Evolutionary conservation across 2,113 vertebrate genomes (phyloP).

Genomic region (Syngnathus typhle): DNA sequence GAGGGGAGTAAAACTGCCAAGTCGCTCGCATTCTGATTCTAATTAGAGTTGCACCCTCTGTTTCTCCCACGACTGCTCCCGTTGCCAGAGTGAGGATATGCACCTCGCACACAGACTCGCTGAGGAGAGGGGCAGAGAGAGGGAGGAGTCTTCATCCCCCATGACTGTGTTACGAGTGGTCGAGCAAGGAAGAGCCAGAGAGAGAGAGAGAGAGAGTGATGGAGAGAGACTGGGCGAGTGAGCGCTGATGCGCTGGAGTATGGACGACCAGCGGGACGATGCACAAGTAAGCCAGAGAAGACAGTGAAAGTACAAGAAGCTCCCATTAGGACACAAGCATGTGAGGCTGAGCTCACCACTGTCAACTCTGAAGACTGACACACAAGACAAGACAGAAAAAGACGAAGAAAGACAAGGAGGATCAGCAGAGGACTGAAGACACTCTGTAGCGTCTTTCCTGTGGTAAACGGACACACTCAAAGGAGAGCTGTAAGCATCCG

Average conservation of each 20-base stretch:
- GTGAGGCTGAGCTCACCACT: constrained; percentile 39
- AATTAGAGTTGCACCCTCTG: constrained; percentile 52
- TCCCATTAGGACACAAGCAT: constrained; percentile 28
- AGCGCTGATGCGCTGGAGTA: constrained; percentile 59
- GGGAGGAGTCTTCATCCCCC: constrained; percentile 66
- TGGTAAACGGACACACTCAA: constrained; percentile 51
- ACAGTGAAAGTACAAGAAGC: constrained; percentile 4
- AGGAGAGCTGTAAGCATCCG: constrained; percentile 49
- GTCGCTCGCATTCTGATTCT: constrained; percentile 58
- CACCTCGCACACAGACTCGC: constrained; percentile 27
- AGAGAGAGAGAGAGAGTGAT: constrained; percentile 31
- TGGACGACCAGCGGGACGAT: constrained; percentile 57
- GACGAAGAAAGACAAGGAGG: not conserved
- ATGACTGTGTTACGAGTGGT: constrained; percentile 53
- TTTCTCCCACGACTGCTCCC: constrained; percentile 51
- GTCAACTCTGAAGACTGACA: constrained; percentile 54
- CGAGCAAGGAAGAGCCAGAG: constrained; percentile 24
- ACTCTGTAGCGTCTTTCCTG: constrained; percentile 42
- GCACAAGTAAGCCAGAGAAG: constrained; percentile 42
- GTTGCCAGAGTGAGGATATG: constrained; percentile 58
- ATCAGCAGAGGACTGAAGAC: constrained; percentile 35
- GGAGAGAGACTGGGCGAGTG: constrained; percentile 26
- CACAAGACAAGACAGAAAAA: constrained; percentile 17
- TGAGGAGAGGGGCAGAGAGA: constrained; percentile 44
- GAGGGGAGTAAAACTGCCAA: constrained; percentile 30